Base-by-base conservation (phyloP, 1,140 invertebrate genomes). In the Procambarus virginalis region DNA sequence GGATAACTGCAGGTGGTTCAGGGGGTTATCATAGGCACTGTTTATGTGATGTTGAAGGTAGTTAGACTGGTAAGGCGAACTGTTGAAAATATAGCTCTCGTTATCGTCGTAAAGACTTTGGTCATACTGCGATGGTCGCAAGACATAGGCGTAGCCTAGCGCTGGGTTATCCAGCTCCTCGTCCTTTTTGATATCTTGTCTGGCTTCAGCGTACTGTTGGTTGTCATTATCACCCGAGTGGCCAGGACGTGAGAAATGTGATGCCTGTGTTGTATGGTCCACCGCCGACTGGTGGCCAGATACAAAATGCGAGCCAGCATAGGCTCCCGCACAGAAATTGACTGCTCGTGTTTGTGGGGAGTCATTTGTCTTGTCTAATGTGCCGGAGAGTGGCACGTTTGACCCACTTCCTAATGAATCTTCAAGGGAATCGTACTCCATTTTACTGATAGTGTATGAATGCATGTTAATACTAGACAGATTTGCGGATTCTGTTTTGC, bases 401-500 rank as follows among this genome's bases (percentile, higher is more conserved):
- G 49, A 3, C n/a, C 49, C 78, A 55, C 4, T 20, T 55, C 49
- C 55, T 55, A 17, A 5, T 20, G 78, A n/a, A 80, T 80, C 55
- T 55, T 80, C 78, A n/a, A 80, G 10, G 4, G 78, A 22, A 2
- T 80, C 78, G 48, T 80, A 80, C 17, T 80, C 49, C 20, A 22
- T 49, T 4, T 20, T 51, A 55, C 78, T 80, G 14, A 80, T 80
- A 10, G 10, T 80, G 34, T 80, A 80, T 55, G 78, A 58, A 9
- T 22, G 78, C 49, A 80, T 9, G 55, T 80, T 70, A 20, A 70
- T n/a, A 4, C 68, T n/a, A 5, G n/a, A 6, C 17, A 70, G 22
- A 70, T n/a, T 17, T 3, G 68, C 2, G 68, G 20, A 22, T 34
- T 70, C 68, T 22, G 20, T 34, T 70, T n/a, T n/a, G n/a, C 68